Evolutionary conservation across 2,888 invertebrate genomes (phyloP), one percentile per base, ranked within the genome.

Genomic region (Stomorhina lunata): DNA sequence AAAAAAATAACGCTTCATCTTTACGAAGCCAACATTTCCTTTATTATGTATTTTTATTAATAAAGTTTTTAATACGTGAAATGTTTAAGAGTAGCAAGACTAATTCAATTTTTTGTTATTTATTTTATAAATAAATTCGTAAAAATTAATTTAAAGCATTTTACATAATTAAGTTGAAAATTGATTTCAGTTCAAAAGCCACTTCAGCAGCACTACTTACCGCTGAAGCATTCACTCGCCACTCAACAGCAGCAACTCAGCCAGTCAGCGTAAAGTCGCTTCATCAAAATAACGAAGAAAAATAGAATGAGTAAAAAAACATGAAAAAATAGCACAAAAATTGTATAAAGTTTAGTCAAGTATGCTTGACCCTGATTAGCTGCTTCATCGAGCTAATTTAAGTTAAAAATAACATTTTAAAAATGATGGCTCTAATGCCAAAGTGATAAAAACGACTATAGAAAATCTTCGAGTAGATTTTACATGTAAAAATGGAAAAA

Each of bases 301-400:
- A 65, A 65, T 45, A 63, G 27, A 45, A 34, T 72, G 45, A 40
- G 27, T 27, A 27, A 40, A 45, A 17, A 25, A 25, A 4, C n/a
- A 27, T 25, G 7, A 48, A 53, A 15, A 50, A 48, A 59, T 32
- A 71, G 45, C n/a, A 48, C 45, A 40, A 66, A 53, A 63, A 45
- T 48, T 80, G 32, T 43, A 59, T 63, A 71, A 69, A 68, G 40
- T 75, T 65, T 50, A 71, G 43, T 71, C 71, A 57, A 76, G 59
- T 66, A 61, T 50, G 27, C 71, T 76, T 81, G 80, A 76, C 76
- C 76, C 81, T 81, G 81, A 71, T 76, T 81, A 76, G 65, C 65
- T 72, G 71, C 65, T 61, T 73, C 66, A 76, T 66, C 71, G 76
- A 69, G 69, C 63, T 57, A 69, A 69, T 69, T 69, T 73, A 65